A percentile compares a stretch with the other conserved stretches of the same genome.
Evolutionary conservation across 2,888 invertebrate genomes (phyloP).

Genomic region (Drosophila lacicola): DNA sequence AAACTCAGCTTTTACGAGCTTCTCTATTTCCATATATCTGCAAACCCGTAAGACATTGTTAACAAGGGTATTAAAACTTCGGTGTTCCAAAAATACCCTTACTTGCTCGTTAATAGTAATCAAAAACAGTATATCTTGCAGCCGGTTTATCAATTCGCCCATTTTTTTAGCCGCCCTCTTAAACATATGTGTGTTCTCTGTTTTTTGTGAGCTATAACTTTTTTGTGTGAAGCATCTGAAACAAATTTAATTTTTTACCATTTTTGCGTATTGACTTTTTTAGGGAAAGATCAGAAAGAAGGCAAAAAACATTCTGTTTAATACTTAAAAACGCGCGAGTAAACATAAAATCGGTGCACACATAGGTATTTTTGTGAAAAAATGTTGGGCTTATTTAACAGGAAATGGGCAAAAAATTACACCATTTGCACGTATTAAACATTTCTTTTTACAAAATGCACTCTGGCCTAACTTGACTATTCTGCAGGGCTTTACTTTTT

Average conservation of each 20-base stretch:
- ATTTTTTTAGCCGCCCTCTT: conserved; percentile 12
- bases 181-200: conserved; percentile 24
- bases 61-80: no score
- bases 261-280: conserved; percentile 14
- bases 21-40: no score
- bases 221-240: conserved; percentile 7
- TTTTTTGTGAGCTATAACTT: conserved; percentile 7
- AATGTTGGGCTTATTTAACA: conserved; percentile 31
- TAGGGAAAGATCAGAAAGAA: not conserved
- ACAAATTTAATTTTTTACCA: conserved; percentile 26
- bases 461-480: conserved; percentile 18
- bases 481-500: conserved; percentile 4
- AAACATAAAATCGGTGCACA: conserved; percentile 29
- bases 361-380: conserved; percentile 30
- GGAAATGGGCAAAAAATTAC: conserved; percentile 23
- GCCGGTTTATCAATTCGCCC: conserved; percentile 17
- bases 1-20: no score
- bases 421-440: conserved; percentile 8
- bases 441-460: conserved; percentile 15
- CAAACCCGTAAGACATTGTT: no score
- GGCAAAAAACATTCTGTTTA: conserved; percentile 26
- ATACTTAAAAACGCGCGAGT: conserved; percentile 31
- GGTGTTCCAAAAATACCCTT: no score
- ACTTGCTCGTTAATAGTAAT: not conserved
- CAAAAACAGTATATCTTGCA: conserved; percentile 13